Conservation (phyloP, 2,888 invertebrate species). For the Apodemia mormo region DNA sequence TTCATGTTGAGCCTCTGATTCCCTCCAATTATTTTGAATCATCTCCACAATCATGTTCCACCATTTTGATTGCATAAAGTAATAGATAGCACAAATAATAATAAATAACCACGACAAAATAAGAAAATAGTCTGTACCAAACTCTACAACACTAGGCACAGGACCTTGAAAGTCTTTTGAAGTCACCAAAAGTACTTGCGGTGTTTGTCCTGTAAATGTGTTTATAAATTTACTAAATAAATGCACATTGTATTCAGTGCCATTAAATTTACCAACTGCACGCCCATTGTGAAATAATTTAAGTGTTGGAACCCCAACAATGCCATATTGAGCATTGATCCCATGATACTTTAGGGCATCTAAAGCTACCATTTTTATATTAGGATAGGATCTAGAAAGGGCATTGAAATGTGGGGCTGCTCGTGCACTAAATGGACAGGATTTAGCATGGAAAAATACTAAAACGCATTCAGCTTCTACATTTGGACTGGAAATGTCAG, state of each 20-base stretch:
- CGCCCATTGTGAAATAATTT: conserved; percentile 95
- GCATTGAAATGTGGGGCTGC: conserved; percentile 96
- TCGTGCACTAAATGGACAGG: conserved; percentile 94
- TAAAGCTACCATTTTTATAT: conserved; percentile 92
- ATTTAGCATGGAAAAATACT: conserved; percentile 93
- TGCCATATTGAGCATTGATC: conserved; percentile 95
- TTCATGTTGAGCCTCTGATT: conserved; percentile 91
- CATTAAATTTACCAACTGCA: conserved; percentile 92
- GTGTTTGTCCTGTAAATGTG: conserved; percentile 86
- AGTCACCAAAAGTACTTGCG: conserved; percentile 85
- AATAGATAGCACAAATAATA: conserved; percentile 86
- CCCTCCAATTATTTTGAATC: conserved; percentile 92
- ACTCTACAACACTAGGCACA: conserved; percentile 87
- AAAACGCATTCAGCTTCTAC: conserved; percentile 86
- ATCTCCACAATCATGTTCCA: conserved; percentile 91
- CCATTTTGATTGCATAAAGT: conserved; percentile 88
- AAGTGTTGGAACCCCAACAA: conserved; percentile 93
- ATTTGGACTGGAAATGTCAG: conserved; percentile 84
- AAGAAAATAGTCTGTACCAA: conserved; percentile 90
- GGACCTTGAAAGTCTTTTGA: conserved; percentile 91
- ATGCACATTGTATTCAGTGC: conserved; percentile 89
- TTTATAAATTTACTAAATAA: conserved; percentile 90
- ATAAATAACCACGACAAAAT: conserved; percentile 94
- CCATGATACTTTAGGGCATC: conserved; percentile 92
- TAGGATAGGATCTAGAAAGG: conserved; percentile 92